phyloP scores from a whole-genome alignment of 2,113 vertebrate genomes.

The Lonchura striata region DNA sequence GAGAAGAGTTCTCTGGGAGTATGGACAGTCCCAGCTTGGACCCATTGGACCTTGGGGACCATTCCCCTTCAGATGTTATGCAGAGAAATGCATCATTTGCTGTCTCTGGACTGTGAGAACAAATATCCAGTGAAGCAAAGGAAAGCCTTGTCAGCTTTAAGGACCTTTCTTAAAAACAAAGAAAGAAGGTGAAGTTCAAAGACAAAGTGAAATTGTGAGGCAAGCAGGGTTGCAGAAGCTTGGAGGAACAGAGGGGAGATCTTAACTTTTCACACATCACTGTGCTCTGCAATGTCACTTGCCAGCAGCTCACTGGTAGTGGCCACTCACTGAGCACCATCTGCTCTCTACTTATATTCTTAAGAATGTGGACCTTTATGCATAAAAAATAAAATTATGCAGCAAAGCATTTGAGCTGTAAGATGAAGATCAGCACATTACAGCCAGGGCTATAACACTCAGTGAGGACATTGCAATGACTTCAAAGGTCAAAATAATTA shows the following conservation, averaged over 20 bases:
- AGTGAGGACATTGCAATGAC: neutral
- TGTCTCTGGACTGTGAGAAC: neutral
- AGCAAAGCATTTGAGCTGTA: neutral
- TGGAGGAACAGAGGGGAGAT: neutral
- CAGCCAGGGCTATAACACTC: neutral
- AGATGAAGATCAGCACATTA: neutral
- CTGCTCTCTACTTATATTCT: neutral
- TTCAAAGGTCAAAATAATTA: neutral
- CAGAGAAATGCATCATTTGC: neutral
- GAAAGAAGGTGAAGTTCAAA: neutral
- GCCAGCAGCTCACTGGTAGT: neutral
- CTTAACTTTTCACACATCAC: neutral
- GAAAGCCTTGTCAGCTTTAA: neutral
- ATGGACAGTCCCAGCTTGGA: neutral
- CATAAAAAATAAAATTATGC: neutral
- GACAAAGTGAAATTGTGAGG: neutral
- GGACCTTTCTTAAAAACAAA: neutral
- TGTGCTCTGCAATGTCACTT: neutral
- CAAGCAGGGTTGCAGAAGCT: neutral
- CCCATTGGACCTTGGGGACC: accelerated
- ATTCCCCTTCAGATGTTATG: neutral
- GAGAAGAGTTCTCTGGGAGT: neutral
- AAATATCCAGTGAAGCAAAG: neutral
- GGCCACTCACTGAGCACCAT: neutral
- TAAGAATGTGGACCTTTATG: neutral